Conservation (phyloP, 2,888 invertebrate species). For the Acronicta alni region DNA sequence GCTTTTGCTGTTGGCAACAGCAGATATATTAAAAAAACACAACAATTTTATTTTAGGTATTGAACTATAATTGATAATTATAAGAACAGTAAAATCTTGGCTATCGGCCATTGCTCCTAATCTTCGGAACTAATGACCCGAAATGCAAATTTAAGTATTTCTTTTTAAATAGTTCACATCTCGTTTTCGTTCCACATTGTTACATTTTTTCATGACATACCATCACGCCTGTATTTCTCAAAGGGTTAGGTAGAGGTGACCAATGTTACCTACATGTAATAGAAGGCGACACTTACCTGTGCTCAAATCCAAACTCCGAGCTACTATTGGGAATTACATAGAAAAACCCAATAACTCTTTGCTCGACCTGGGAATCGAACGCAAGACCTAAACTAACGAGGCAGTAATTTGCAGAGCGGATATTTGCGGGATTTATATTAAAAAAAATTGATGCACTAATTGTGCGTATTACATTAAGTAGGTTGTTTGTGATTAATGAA, state of each 20-base stretch:
- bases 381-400: too few relatives aligned
- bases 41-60: conserved; percentile 32
- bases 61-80: conserved; percentile 41
- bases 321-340: too few relatives aligned
- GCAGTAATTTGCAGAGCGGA: too few relatives aligned
- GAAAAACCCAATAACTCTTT: too few relatives aligned
- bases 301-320: too few relatives aligned
- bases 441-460: too few relatives aligned
- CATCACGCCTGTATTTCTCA: too few relatives aligned
- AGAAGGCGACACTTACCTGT: too few relatives aligned
- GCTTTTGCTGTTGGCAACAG: not conserved
- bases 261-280: too few relatives aligned
- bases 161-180: conserved; percentile 42
- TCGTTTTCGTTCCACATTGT: conserved; percentile 33
- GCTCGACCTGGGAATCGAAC: too few relatives aligned
- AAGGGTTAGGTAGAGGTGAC: too few relatives aligned
- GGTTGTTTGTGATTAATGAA: conserved; percentile 16
- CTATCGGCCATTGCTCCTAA: conserved; percentile 44
- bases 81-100: conserved; percentile 46
- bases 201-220: conserved; percentile 21
- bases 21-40: conserved; percentile 14
- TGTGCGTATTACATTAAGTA: not conserved
- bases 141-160: conserved; percentile 48
- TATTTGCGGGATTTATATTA: too few relatives aligned
- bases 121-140: conserved; percentile 46